These are phyloP conservation scores for Globia sparganii DNA, from an alignment of 2,888 invertebrate species.

Conservation along the genomic window DNA sequence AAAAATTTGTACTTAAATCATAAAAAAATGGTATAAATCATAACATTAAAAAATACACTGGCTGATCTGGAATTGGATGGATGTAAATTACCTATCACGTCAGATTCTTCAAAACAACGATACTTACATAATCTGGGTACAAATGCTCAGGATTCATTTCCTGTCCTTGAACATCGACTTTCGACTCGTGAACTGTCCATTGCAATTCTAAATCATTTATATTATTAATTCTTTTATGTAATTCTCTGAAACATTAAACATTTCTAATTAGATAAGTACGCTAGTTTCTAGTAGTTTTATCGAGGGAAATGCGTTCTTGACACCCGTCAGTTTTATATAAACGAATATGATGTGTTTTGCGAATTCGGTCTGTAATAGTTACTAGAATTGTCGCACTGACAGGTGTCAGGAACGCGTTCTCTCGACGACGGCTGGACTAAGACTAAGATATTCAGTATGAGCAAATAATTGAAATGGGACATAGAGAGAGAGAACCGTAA, in stretches of 20 bases:
- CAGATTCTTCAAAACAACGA: background rate
- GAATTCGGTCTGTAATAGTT: background rate
- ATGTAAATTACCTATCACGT: background rate
- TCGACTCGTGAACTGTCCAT: conserved; percentile 76
- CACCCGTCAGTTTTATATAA: background rate
- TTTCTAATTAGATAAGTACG: background rate
- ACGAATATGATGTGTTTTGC: background rate
- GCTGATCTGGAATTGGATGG: background rate
- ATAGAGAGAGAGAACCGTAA: background rate
- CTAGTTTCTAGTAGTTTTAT: background rate
- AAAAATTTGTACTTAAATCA: background rate
- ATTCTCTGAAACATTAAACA: conserved; percentile 47
- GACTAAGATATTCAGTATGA: background rate
- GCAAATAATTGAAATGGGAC: too few species aligned
- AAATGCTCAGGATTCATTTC: conserved; percentile 48
- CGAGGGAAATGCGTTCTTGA: background rate
- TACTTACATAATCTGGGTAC: conserved; percentile 60
- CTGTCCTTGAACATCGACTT: conserved; percentile 57
- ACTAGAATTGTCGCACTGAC: too few species aligned
- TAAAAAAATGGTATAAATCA: conserved; percentile 3
- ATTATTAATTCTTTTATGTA: conserved; percentile 33
- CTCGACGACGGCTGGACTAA: too few species aligned
- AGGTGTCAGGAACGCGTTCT: too few species aligned
- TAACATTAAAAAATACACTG: background rate
- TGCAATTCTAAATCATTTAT: conserved; percentile 67